Conservation (phyloP, 1,140 invertebrate genomes). For the Bathynomus jamesi region DNA sequence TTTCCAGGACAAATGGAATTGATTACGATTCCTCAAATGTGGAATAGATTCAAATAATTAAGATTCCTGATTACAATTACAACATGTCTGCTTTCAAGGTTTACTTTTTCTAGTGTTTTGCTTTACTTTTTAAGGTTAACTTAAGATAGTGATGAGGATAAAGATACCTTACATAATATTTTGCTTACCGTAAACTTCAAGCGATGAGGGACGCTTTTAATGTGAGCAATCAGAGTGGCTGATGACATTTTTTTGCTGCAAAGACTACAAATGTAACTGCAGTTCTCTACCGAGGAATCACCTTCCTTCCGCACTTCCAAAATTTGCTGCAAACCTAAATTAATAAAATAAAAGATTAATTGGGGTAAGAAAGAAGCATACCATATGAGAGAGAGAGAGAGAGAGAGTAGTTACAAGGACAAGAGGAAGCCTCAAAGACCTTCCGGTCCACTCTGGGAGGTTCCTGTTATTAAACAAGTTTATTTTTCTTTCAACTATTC, state of each 20-base stretch:
- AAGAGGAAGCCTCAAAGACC: too few species aligned
- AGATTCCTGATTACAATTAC: not conserved
- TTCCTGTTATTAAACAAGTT: too few species aligned
- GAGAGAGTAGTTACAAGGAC: too few species aligned
- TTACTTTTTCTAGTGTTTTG: not conserved
- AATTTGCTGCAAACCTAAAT: slow-evolving; percentile 15
- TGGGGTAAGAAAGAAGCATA: too few species aligned
- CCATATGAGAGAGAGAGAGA: too few species aligned
- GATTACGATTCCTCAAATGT: too few species aligned
- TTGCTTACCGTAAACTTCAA: slow-evolving; percentile 14
- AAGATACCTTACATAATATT: too few species aligned
- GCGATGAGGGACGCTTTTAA: slow-evolving; percentile 14
- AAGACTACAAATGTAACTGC: slow-evolving; percentile 11
- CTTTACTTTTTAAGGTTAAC: not conserved
- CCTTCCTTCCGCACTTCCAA: slow-evolving; percentile 6
- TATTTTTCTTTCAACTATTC: too few species aligned
- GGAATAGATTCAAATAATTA: not conserved
- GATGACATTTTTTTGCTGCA: slow-evolving; percentile 19
- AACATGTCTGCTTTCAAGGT: not conserved
- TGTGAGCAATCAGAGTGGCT: slow-evolving; percentile 12
- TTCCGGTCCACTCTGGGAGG: too few species aligned
- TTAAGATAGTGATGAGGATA: not conserved
- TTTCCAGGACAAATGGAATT: too few species aligned
- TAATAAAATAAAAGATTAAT: too few species aligned
- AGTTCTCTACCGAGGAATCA: not conserved